phyloP scores from a whole-genome alignment of 2,888 invertebrate species.

The Nomada ruficornis region DNA sequence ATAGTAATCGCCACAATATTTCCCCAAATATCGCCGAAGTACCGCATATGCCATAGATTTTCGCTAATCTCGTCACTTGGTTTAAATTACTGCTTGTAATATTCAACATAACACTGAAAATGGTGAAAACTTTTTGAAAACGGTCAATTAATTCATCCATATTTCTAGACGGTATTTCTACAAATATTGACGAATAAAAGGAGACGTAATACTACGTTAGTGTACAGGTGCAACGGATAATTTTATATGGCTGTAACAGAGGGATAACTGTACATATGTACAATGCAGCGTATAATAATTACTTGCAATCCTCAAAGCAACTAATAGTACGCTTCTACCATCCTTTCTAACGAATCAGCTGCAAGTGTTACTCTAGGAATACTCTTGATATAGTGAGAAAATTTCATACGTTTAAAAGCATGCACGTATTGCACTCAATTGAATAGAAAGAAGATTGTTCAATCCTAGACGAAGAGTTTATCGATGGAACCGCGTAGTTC shows the following conservation, averaged over 20 bases:
- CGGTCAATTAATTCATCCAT: too few species aligned
- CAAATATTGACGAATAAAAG: not conserved
- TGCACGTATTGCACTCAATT: not conserved
- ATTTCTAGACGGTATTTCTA: not conserved
- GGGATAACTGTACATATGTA: constrained; percentile 2
- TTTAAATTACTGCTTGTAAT: too few species aligned
- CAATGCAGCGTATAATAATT: constrained; percentile 18
- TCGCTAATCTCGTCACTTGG: too few species aligned
- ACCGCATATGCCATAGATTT: too few species aligned
- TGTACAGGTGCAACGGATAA: not conserved
- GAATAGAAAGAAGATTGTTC: not conserved
- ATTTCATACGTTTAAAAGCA: not conserved
- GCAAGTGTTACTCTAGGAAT: not conserved
- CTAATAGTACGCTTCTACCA: not conserved
- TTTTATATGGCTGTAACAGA: not conserved
- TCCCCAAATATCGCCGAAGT: too few species aligned
- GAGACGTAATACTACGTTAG: not conserved
- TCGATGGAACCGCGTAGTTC: not conserved
- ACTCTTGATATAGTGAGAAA: not conserved
- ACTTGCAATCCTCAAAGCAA: not conserved
- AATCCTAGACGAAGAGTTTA: not conserved
- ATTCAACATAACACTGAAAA: too few species aligned
- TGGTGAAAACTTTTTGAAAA: too few species aligned
- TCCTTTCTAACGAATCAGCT: not conserved
- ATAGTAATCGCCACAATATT: too few species aligned